Percentiles rank a stretch among this genome's conserved stretches.
Evolutionary conservation across 2,797 vertebrate genomes (phyloP).

Genomic region (Lepilemur septentrionalis): DNA sequence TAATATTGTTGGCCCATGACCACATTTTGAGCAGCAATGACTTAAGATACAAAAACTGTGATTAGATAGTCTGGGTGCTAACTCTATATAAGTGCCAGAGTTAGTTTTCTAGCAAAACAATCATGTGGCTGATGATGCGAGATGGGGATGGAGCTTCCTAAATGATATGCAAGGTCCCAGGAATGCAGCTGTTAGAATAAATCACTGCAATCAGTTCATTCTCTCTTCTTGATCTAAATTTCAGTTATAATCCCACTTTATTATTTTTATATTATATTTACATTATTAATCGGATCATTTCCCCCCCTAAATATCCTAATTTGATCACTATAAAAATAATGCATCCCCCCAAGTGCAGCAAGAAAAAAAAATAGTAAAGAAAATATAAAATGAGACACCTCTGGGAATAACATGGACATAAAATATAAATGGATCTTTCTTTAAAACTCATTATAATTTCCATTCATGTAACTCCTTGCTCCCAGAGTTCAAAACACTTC

Average conservation of each 20-base stretch:
- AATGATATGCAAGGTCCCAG: background rate
- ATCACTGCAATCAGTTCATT: background rate
- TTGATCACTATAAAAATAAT: background rate
- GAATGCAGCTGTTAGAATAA: background rate
- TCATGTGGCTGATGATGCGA: background rate
- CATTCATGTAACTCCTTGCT: background rate
- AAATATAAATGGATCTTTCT: background rate
- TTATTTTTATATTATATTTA: background rate
- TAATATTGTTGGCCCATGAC: background rate
- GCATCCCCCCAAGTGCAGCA: accelerated
- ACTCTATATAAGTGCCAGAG: background rate
- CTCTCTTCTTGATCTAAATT: background rate
- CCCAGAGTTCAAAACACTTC: background rate
- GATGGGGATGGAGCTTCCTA: background rate
- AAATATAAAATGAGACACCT: background rate
- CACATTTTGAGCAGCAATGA: background rate
- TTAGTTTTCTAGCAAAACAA: background rate
- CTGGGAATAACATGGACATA: background rate
- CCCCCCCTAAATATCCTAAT: background rate
- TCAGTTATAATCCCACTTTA: background rate
- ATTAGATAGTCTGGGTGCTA: background rate
- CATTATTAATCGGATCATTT: background rate
- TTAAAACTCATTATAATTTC: background rate
- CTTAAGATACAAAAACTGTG: background rate
- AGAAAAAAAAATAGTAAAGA: background rate